These are phyloP conservation scores for Callorhinus ursinus DNA, from an alignment of 2,113 vertebrate species.

Conservation along the genomic window DNA sequence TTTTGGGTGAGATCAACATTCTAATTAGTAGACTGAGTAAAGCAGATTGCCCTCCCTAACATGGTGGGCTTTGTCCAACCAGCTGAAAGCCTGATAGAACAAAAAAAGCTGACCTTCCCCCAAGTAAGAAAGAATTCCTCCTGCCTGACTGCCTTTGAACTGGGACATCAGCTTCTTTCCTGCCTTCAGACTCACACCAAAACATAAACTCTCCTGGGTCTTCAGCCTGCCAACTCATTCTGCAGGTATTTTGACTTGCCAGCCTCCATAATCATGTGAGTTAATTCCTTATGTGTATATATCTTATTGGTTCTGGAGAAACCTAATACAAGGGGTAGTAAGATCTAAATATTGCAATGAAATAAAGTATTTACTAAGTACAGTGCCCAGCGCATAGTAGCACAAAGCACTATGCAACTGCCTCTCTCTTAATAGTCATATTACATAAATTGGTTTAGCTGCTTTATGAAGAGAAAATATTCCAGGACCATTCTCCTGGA, in stretches of 20 bases:
- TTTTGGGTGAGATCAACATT: not conserved
- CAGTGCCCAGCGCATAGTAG: not conserved
- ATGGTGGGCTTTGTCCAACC: not conserved
- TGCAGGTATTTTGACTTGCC: not conserved
- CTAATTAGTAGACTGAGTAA: not conserved
- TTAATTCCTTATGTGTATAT: not conserved
- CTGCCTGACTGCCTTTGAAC: not conserved
- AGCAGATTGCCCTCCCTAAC: not conserved
- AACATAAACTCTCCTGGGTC: not conserved
- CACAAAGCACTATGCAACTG: not conserved
- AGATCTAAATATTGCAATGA: not conserved
- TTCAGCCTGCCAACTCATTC: not conserved
- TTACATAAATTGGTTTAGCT: not conserved
- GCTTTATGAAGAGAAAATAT: constrained; percentile 15
- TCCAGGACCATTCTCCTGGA: not conserved
- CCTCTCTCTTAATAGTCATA: constrained; percentile 9
- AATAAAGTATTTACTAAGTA: constrained; percentile 3
- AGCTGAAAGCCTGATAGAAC: not conserved
- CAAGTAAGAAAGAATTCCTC: not conserved
- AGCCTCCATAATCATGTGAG: not conserved
- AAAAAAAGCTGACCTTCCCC: not conserved
- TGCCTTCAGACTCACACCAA: not conserved
- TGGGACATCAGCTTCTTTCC: not conserved
- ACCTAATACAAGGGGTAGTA: not conserved
- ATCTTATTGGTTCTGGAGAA: not conserved